Conservation (phyloP, 2,888 invertebrate species). For the Eristalinus sepulchralis region DNA sequence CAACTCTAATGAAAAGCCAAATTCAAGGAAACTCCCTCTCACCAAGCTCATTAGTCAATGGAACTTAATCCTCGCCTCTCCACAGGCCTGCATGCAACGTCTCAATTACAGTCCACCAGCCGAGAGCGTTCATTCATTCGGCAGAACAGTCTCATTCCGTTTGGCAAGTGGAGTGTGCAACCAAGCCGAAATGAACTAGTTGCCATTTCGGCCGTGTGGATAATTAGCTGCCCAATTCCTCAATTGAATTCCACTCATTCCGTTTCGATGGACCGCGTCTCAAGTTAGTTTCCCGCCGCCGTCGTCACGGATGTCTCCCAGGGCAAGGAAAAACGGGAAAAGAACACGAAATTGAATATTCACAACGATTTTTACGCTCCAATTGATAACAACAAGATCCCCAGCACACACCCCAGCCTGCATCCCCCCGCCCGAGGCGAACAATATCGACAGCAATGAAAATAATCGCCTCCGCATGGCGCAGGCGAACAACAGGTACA, state of each 20-base stretch:
- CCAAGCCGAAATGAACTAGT: background rate
- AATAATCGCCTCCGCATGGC: conserved; percentile 8
- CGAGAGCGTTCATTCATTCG: background rate
- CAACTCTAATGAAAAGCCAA: too few relatives aligned
- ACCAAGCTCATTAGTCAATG: too few relatives aligned
- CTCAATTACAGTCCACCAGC: background rate
- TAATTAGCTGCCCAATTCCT: background rate
- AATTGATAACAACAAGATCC: background rate
- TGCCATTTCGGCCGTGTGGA: background rate
- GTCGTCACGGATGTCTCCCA: background rate
- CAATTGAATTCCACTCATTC: background rate
- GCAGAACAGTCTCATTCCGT: background rate
- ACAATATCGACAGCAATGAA: conserved; percentile 15
- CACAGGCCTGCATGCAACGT: background rate
- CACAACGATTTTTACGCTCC: conserved; percentile 26
- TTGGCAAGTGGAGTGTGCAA: background rate
- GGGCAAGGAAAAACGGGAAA: background rate
- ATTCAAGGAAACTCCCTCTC: too few relatives aligned
- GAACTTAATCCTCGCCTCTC: too few relatives aligned
- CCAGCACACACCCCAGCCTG: background rate
- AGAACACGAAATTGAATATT: conserved; percentile 25
- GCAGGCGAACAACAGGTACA: conserved; percentile 31
- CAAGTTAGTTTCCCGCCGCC: conserved; percentile 3
- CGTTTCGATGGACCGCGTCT: background rate
- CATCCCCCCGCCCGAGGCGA: background rate